Percentiles rank a stretch among this genome's conserved stretches.
Conservation (phyloP, 2,797 vertebrate species). For the Danionella dracula region DNA sequence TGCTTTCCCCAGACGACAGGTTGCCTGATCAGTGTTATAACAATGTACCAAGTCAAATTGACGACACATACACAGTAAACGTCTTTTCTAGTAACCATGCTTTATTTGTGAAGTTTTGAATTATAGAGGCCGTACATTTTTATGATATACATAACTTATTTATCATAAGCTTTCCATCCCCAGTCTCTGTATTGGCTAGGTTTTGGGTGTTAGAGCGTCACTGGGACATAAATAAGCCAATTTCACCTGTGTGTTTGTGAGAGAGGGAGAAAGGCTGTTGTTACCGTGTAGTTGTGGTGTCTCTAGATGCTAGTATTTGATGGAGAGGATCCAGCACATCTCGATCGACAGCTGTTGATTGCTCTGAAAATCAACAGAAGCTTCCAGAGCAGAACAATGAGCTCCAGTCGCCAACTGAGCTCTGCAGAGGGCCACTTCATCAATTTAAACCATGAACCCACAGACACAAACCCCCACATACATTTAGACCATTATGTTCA, state of each 20-base stretch:
- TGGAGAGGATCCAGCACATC: slow-evolving; percentile 78
- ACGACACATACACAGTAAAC: no score
- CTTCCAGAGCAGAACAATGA: slow-evolving; percentile 78
- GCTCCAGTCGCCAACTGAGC: slow-evolving; percentile 69
- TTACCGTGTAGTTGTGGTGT: slow-evolving; percentile 61
- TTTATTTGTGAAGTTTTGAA: no score
- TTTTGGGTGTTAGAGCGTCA: no score
- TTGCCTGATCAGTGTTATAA: no score
- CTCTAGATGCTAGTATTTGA: slow-evolving; percentile 70
- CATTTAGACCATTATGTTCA: background rate
- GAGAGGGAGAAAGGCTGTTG: slow-evolving; percentile 28
- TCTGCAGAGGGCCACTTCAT: slow-evolving; percentile 63
- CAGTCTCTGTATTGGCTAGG: no score
- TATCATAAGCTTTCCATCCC: no score
- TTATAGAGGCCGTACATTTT: no score
- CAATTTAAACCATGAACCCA: slow-evolving; percentile 75
- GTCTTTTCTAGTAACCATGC: no score
- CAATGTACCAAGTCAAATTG: no score
- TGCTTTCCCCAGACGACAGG: no score
- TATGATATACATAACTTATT: no score
- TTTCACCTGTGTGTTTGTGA: background rate
- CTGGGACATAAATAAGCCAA: no score
- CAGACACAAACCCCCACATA: slow-evolving; percentile 58
- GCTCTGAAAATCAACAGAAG: slow-evolving; percentile 75
- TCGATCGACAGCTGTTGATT: slow-evolving; percentile 83